These are phyloP conservation scores for Hiodon alosoides DNA, from an alignment of 2,113 vertebrate species.

Conservation along the genomic window DNA sequence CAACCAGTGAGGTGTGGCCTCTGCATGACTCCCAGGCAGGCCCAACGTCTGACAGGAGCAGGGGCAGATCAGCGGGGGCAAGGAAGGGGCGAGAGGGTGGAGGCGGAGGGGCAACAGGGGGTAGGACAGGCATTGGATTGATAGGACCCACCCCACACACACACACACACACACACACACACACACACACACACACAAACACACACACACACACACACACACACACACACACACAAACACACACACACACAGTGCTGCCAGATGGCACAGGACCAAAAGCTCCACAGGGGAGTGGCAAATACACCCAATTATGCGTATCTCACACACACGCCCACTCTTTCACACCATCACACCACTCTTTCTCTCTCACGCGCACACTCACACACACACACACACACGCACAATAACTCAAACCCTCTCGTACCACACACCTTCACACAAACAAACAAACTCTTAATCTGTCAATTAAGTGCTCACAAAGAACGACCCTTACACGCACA, in stretches of 20 bases:
- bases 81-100: too few species aligned
- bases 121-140: slow-evolving; percentile 27
- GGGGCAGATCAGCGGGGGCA: not conserved
- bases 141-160: too few species aligned
- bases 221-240: not conserved
- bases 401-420: too few species aligned
- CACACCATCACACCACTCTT: not conserved
- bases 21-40: too few species aligned
- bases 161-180: too few species aligned
- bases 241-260: not conserved
- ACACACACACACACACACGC: slow-evolving; percentile 3
- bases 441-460: slow-evolving; percentile 37
- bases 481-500: too few species aligned
- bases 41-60: not conserved
- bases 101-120: not conserved
- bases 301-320: not conserved
- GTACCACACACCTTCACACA: slow-evolving; percentile 31
- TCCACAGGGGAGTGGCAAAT: not conserved
- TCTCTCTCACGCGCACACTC: not conserved
- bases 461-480: too few species aligned
- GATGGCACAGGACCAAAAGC: not conserved
- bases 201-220: too few species aligned
- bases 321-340: not conserved
- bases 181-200: too few species aligned
- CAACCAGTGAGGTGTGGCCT: too few species aligned